Conservation (phyloP, 2,888 invertebrate species). For the Acleris sparsana region DNA sequence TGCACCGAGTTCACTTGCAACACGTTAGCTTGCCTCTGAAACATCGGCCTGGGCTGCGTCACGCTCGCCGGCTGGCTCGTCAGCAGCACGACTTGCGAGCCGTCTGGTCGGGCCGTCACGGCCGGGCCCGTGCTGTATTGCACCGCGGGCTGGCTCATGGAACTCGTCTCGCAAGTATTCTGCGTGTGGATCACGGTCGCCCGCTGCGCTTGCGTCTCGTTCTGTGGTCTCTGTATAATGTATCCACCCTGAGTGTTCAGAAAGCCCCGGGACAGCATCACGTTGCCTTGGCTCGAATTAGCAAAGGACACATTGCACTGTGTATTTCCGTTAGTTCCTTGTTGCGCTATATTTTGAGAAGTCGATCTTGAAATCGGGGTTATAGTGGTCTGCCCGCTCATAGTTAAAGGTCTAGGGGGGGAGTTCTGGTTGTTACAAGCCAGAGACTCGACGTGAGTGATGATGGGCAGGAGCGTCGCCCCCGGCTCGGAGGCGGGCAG, state of each 20-base stretch:
- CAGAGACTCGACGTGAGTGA: not conserved
- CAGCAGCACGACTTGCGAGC: not conserved
- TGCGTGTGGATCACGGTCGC: too few species aligned
- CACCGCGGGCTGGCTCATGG: too few species aligned
- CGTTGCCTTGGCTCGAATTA: not conserved
- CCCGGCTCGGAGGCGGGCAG: not conserved
- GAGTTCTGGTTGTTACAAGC: not conserved
- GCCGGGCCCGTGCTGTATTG: too few species aligned
- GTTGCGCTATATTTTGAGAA: too few species aligned
- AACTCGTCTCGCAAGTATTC: too few species aligned
- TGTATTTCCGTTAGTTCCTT: too few species aligned
- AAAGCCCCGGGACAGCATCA: not conserved
- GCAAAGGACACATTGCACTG: too few species aligned
- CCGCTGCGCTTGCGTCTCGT: not conserved
- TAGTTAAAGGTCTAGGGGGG: too few species aligned
- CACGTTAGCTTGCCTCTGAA: not conserved
- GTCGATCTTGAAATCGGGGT: too few species aligned
- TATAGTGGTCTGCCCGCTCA: too few species aligned
- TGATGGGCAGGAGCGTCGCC: not conserved
- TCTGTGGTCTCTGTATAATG: not conserved
- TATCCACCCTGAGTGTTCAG: not conserved
- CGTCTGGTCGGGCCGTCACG: not conserved
- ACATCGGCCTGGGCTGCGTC: not conserved
- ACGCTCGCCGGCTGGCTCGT: not conserved
- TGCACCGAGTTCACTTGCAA: conserved; percentile 7